These are phyloP conservation scores for Dermochelys coriacea DNA, from an alignment of 2,797 vertebrate species.

Conservation along the genomic window DNA sequence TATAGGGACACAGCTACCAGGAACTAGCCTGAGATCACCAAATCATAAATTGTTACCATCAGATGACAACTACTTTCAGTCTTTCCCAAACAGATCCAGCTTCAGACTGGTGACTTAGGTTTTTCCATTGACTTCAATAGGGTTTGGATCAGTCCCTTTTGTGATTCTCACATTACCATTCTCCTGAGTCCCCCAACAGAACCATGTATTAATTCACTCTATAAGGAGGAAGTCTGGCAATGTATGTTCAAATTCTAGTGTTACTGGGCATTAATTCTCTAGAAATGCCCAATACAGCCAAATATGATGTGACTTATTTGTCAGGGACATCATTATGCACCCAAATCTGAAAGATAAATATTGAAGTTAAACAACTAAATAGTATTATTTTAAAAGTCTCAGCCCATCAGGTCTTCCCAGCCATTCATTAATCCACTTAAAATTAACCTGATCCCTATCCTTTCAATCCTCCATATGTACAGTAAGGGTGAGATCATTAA, in stretches of 20 bases:
- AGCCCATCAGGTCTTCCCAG: background rate
- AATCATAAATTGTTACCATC: background rate
- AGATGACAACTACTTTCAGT: background rate
- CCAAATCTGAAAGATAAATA: background rate
- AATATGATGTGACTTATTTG: background rate
- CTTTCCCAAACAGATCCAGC: background rate
- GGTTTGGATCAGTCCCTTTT: background rate
- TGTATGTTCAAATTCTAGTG: background rate
- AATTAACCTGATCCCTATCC: background rate
- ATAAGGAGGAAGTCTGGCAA: background rate
- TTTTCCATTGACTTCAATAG: background rate
- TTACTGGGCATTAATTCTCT: background rate
- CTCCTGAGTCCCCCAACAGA: background rate
- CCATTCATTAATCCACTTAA: constrained; percentile 29
- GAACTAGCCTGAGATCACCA: background rate
- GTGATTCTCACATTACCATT: background rate
- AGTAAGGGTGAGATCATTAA: background rate
- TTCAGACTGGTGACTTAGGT: background rate
- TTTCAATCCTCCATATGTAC: background rate
- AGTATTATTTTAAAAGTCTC: constrained; percentile 23
- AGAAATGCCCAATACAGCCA: constrained; percentile 21
- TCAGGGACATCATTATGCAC: background rate
- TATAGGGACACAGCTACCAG: background rate
- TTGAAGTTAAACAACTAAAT: background rate
- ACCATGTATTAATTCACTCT: background rate